Base-by-base conservation (phyloP, 2,797 vertebrate species). In the Ptychobarbus kaznakovi region DNA sequence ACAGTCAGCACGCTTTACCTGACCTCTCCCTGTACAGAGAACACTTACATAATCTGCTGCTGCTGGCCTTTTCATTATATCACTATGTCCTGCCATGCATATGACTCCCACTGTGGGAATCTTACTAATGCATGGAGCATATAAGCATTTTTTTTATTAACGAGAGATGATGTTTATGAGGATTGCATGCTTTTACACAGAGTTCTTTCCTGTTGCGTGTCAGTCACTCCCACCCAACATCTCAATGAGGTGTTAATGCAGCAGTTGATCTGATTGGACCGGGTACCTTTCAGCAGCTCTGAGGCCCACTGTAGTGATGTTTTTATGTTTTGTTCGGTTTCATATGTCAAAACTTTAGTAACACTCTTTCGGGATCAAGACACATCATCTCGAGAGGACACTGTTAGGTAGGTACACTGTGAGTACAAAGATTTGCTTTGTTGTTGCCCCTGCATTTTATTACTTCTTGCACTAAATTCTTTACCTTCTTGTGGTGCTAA, bases 171-270 rank as follows among this genome's bases (percentile, higher is more conserved):
- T 78, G 83, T 68, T 82, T 74, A 83, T 66, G 65, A 58, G 49
- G 63, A 49, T 69, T 25, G 58, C 16, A 3, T 74, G 80, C 75
- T 86, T 87, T 84, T 66, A 76, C 69, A 74, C 63, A 58, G 28
- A 76, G 75, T 56, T 42, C 56, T 65, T 32, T 68, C n/a, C 72
- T 76, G 84, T 69, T 81, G 40, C 13, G 68, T 87, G 73, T 46
- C 53, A 75, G 35, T 53, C 25, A 69, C 42, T 82, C 53, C 78
- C 61, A 80, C 66, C 58, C 75, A 49, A 68, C 53, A 84, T 66
- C 56, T 86, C 63, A 75, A 65, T 18, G 18, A 86, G 86, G 91
- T 74, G 87, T 90, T 92, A 90, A 92, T 87, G 56, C 73, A 79
- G 42, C 83, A 77, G 74, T 88, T 88, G 86, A 87, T 72, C 61